Evolutionary conservation across 1,140 invertebrate species (phyloP), one percentile per base, ranked within the genome.

Genomic region (Archivesica marissinica): DNA sequence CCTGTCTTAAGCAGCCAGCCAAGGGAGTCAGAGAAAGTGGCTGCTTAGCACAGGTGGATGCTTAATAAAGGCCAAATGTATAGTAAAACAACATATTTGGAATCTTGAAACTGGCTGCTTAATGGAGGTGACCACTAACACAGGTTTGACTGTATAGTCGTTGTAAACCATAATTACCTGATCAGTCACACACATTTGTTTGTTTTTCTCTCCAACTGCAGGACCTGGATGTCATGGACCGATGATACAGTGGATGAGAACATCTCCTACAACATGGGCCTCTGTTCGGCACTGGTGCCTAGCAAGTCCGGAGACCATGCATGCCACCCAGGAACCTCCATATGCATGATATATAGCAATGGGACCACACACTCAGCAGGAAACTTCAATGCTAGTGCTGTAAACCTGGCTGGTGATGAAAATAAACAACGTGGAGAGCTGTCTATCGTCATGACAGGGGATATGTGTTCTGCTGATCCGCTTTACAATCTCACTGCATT

Each of bases 251-350:
- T 47, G 52, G 74, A 88, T 68, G 85, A 79, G 50, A 88, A 90
- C 52, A 82, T 81, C 0, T 85, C 88, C 15, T 90, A 88, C 70
- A 81, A 81, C 30, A 91, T 92, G 9, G 88, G 76, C 72, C 23
- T 92, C 39, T 92, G 91, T 84, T 74, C 70, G 2, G 20, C 79
- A 54, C 38, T 41, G 0, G 35, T 28, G 47, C 75, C 50, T 47
- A 77, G 70, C 25, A 78, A 59, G 7, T 54, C 44, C 17, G 64
- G 17, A n/a, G 70, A 44, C 28, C 35, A 39, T 52, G 47, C 68
- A 30, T 91, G 90, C 54, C 86, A 86, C 30, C 30, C 66, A 41
- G 77, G 82, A 39, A 86, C 89, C 44, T 82, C 86, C 0, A 82
- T 91, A 0, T 89, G 87, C 78, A 79, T 85, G 77, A 66, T 44